phyloP scores from a whole-genome alignment of 2,797 vertebrate species.

The Leptodactylus fallax region DNA sequence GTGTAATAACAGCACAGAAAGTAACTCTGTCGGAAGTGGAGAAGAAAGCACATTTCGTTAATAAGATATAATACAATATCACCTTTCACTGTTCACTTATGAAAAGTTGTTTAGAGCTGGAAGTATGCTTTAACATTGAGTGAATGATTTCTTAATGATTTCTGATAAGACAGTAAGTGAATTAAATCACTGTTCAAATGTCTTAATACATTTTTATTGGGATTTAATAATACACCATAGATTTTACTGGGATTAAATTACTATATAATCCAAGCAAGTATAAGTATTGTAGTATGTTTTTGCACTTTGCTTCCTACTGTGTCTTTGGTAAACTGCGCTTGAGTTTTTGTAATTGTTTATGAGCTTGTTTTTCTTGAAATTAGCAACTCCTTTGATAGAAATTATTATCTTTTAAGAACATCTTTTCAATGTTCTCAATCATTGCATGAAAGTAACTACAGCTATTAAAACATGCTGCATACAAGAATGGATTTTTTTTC shows the following conservation, averaged over 20 bases:
- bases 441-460: constrained; percentile 58
- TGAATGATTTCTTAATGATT: too few relatives aligned
- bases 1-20: too few relatives aligned
- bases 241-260: not conserved
- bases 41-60: too few relatives aligned
- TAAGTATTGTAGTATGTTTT: not conserved
- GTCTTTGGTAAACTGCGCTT: not conserved
- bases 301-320: not conserved
- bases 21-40: too few relatives aligned
- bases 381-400: constrained; percentile 41
- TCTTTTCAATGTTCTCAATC: constrained; percentile 58
- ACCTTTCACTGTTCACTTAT: too few relatives aligned
- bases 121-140: too few relatives aligned
- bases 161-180: not conserved
- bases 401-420: constrained; percentile 60
- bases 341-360: constrained; percentile 15
- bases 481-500: constrained; percentile 60
- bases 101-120: too few relatives aligned
- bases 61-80: too few relatives aligned
- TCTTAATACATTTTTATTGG: not conserved
- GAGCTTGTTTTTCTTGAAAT: constrained; percentile 37
- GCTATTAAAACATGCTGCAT: constrained; percentile 61
- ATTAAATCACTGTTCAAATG: not conserved
- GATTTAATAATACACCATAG: not conserved
- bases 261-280: not conserved